These are phyloP conservation scores for Polydrusus pterygomalis DNA, from an alignment of 2,888 invertebrate species.

Conservation along the genomic window DNA sequence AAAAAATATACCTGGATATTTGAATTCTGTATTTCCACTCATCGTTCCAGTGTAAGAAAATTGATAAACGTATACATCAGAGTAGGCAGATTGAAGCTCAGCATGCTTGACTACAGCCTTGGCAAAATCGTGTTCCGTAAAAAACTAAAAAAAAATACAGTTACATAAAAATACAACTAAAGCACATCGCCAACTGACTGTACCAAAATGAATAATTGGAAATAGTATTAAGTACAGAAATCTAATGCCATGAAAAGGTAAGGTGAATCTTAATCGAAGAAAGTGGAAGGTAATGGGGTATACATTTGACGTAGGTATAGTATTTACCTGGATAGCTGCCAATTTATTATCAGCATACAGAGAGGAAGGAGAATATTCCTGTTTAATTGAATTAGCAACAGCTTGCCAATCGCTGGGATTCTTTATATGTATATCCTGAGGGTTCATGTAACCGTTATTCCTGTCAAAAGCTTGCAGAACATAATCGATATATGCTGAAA, in stretches of 20 bases:
- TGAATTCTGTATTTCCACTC: slow-evolving; percentile 51
- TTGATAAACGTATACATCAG: slow-evolving; percentile 55
- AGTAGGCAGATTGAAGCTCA: slow-evolving; percentile 51
- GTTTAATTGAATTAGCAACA: slow-evolving; percentile 52
- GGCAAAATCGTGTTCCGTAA: slow-evolving; percentile 54
- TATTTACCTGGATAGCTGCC: slow-evolving; percentile 52
- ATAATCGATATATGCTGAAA: slow-evolving; percentile 3
- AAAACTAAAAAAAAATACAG: slow-evolving; percentile 41
- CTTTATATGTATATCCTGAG: slow-evolving; percentile 53
- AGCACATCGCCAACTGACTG: too few species aligned
- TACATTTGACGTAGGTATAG: neutral
- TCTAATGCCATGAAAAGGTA: too few species aligned
- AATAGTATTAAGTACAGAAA: too few species aligned
- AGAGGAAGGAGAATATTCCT: slow-evolving; percentile 54
- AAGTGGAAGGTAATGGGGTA: too few species aligned
- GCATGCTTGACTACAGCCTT: slow-evolving; percentile 55
- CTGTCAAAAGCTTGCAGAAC: slow-evolving; percentile 43
- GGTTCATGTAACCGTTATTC: slow-evolving; percentile 40
- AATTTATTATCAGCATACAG: slow-evolving; percentile 49
- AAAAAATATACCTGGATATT: slow-evolving; percentile 37
- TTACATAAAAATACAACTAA: too few species aligned
- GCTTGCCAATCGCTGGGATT: slow-evolving; percentile 26
- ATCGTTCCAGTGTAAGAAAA: slow-evolving; percentile 55
- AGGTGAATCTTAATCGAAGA: too few species aligned
- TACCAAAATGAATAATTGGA: too few species aligned